Evolutionary conservation across 2,797 vertebrate genomes (phyloP).

Genomic region (Gobionotothen gibberifrons): DNA sequence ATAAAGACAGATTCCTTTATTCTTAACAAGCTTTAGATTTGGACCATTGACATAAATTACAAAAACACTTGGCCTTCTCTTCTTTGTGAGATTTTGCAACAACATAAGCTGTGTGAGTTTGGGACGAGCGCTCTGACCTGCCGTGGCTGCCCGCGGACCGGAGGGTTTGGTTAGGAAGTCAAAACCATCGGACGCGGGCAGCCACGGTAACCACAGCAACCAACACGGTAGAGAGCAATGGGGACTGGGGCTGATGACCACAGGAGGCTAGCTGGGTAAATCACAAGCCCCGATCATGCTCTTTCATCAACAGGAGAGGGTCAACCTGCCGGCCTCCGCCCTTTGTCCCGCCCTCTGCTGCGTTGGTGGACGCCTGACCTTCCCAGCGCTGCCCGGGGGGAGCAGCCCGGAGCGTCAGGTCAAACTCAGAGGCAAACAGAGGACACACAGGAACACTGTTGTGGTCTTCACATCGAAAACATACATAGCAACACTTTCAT

Average conservation of each 20-base stretch:
- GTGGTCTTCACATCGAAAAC: constrained; percentile 21
- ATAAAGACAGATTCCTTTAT: constrained; percentile 19
- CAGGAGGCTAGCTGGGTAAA: constrained; percentile 22
- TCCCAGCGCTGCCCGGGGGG: constrained; percentile 81
- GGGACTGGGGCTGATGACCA: constrained; percentile 22
- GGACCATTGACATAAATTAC: constrained; percentile 15
- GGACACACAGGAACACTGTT: constrained; percentile 42
- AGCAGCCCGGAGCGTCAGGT: constrained; percentile 74
- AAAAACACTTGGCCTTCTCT: constrained; percentile 51
- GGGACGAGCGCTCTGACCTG: constrained; percentile 80
- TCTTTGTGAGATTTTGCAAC: constrained; percentile 66
- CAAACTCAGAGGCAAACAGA: constrained; percentile 73
- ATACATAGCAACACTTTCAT: constrained; percentile 27
- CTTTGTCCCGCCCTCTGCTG: constrained; percentile 55
- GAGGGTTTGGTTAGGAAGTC: constrained; percentile 77
- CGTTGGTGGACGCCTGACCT: constrained; percentile 71
- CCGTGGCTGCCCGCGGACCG: constrained; percentile 56
- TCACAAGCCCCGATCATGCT: constrained; percentile 21
- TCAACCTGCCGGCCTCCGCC: constrained; percentile 20
- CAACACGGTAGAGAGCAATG: constrained; percentile 52
- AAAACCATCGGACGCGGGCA: constrained; percentile 62
- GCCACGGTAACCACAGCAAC: constrained; percentile 64
- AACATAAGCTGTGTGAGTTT: constrained; percentile 85
- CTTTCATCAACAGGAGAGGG: constrained; percentile 42
- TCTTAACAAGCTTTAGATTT: constrained; percentile 25